Conservation (phyloP, 2,888 invertebrate species). For the Bombyx huttoni region DNA sequence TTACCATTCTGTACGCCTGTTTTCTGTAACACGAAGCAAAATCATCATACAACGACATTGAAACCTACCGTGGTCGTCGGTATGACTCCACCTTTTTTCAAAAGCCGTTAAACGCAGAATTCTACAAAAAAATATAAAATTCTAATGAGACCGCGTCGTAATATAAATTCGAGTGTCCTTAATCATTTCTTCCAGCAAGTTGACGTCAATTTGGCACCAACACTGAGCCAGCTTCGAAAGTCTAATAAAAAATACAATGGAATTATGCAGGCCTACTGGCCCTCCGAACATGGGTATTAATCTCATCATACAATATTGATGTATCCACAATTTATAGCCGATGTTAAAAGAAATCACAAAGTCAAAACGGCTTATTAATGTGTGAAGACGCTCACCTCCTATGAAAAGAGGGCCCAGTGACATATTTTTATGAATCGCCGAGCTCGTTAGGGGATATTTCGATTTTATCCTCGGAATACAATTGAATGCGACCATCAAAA, state of each 20-base stretch:
- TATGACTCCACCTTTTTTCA: neutral
- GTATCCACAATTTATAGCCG: slow-evolving; percentile 62
- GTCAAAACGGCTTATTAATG: slow-evolving; percentile 66
- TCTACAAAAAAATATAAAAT: slow-evolving; percentile 1
- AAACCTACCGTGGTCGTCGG: neutral
- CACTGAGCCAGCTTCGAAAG: slow-evolving; percentile 39
- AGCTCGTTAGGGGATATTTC: slow-evolving; percentile 62
- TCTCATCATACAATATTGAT: slow-evolving; percentile 69
- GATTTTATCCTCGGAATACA: slow-evolving; percentile 57
- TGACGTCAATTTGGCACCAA: slow-evolving; percentile 50
- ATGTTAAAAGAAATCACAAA: slow-evolving; percentile 51
- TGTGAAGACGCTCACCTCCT: slow-evolving; percentile 65
- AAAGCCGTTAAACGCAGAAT: neutral
- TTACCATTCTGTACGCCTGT: no score
- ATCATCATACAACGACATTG: no score
- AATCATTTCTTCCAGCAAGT: slow-evolving; percentile 33
- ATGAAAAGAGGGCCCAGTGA: slow-evolving; percentile 34
- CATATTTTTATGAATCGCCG: slow-evolving; percentile 57
- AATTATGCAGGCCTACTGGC: slow-evolving; percentile 65
- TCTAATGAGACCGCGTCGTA: slow-evolving; percentile 15
- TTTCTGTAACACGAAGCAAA: no score
- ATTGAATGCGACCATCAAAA: slow-evolving; percentile 63
- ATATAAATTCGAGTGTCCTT: slow-evolving; percentile 44
- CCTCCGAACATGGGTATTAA: slow-evolving; percentile 68
- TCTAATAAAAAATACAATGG: slow-evolving; percentile 60